These are phyloP conservation scores for Nothocercus julius DNA, from an alignment of 2,113 vertebrate species.

Conservation along the genomic window DNA sequence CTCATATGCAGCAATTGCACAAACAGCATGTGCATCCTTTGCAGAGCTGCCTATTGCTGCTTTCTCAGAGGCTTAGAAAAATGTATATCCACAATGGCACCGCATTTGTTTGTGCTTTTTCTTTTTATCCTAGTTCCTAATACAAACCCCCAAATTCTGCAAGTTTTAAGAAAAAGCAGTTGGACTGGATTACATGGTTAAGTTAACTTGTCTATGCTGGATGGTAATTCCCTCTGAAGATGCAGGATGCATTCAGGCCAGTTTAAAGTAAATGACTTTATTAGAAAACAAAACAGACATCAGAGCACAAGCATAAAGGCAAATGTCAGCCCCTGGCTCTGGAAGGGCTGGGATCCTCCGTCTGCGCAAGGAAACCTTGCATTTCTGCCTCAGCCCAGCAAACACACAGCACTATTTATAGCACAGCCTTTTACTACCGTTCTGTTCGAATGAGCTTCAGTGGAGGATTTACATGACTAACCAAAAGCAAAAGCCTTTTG, in stretches of 20 bases:
- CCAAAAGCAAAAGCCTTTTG: slow-evolving; percentile 68
- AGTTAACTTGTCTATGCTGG: not conserved
- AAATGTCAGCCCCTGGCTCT: slow-evolving; percentile 51
- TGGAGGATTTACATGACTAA: slow-evolving; percentile 62
- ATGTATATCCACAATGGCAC: not conserved
- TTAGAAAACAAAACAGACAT: slow-evolving; percentile 3
- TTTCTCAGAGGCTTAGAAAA: not conserved
- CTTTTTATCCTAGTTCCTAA: not conserved
- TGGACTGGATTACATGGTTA: not conserved
- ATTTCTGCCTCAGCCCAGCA: slow-evolving; percentile 50
- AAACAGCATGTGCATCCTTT: not conserved
- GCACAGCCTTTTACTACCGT: slow-evolving; percentile 48
- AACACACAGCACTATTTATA: slow-evolving; percentile 64
- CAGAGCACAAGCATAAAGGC: slow-evolving; percentile 35
- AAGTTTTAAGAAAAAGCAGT: not conserved
- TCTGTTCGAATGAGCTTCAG: slow-evolving; percentile 61
- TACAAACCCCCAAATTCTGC: not conserved
- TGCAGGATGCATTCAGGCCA: not conserved
- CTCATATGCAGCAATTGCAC: not conserved
- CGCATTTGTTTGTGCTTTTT: not conserved
- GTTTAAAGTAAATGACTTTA: slow-evolving; percentile 51
- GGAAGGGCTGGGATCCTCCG: not conserved
- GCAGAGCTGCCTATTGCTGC: not conserved
- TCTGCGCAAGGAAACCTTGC: not conserved
- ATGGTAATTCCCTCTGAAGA: slow-evolving; percentile 1